Conservation (phyloP, 2,888 invertebrate species). For the Neoitamus cyanurus region DNA sequence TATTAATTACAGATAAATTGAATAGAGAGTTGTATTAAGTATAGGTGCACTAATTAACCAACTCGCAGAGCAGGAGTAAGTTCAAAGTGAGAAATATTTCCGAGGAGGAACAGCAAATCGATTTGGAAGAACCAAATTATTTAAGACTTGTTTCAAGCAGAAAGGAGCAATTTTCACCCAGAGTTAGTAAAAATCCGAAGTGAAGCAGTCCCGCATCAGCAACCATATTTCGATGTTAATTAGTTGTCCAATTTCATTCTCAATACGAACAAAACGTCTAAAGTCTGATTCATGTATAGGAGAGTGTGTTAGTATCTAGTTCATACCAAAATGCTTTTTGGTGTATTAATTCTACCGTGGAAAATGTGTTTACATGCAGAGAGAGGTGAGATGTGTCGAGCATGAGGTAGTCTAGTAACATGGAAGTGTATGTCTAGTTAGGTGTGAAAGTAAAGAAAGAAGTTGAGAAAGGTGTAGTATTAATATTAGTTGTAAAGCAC, state of each 20-base stretch:
- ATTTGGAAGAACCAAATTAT: not conserved
- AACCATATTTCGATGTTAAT: conserved; percentile 6
- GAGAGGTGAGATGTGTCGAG: not conserved
- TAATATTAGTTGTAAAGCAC: not conserved
- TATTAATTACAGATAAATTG: not conserved
- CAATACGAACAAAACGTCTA: conserved; percentile 13
- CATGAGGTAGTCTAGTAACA: not conserved
- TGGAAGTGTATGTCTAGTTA: not conserved
- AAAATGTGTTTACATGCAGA: not conserved
- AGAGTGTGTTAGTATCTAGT: not conserved
- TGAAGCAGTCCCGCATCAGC: not conserved
- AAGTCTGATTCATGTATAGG: conserved; percentile 13
- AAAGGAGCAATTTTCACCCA: not conserved
- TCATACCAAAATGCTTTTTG: not conserved
- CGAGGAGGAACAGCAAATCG: not conserved
- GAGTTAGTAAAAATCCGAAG: not conserved
- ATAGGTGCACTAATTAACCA: not conserved
- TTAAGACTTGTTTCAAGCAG: not conserved
- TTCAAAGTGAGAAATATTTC: not conserved
- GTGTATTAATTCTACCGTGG: not conserved
- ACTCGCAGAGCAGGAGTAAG: not conserved
- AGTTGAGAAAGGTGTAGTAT: not conserved
- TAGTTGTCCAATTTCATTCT: not conserved
- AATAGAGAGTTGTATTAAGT: not conserved
- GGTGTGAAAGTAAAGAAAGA: not conserved